These are phyloP conservation scores for Xestia xanthographa DNA, from an alignment of 2,888 invertebrate species.

Conservation along the genomic window DNA sequence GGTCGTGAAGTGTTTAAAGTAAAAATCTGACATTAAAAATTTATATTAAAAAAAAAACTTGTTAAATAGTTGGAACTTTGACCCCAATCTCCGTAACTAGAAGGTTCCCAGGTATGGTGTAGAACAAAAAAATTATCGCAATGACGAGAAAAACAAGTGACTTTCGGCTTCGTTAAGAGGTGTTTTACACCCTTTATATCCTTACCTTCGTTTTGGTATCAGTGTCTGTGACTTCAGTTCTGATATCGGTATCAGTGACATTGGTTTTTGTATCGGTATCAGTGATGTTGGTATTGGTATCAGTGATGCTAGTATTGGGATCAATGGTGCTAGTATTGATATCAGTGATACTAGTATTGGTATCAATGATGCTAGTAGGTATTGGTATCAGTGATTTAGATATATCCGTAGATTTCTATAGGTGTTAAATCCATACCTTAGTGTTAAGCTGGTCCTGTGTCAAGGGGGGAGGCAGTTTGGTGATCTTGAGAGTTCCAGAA, in stretches of 20 bases:
- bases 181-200: no score
- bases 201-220: not conserved
- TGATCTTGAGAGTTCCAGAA: slow-evolving; percentile 92
- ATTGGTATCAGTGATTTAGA: not conserved
- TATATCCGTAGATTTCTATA: not conserved
- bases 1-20: no score
- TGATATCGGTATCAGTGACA: not conserved
- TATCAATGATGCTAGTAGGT: not conserved
- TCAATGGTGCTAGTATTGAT: not conserved
- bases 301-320: not conserved
- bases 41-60: no score
- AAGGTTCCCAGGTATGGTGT: no score
- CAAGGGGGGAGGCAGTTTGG: slow-evolving; percentile 93
- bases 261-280: not conserved
- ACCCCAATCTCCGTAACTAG: no score
- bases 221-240: not conserved
- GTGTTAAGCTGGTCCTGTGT: slow-evolving; percentile 88
- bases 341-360: not conserved
- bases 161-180: no score
- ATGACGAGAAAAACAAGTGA: no score
- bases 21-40: no score
- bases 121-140: no score
- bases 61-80: no score
- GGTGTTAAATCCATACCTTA: slow-evolving; percentile 26
- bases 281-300: not conserved